Conservation (phyloP, 2,113 vertebrate species). For the Panthera tigris region DNA sequence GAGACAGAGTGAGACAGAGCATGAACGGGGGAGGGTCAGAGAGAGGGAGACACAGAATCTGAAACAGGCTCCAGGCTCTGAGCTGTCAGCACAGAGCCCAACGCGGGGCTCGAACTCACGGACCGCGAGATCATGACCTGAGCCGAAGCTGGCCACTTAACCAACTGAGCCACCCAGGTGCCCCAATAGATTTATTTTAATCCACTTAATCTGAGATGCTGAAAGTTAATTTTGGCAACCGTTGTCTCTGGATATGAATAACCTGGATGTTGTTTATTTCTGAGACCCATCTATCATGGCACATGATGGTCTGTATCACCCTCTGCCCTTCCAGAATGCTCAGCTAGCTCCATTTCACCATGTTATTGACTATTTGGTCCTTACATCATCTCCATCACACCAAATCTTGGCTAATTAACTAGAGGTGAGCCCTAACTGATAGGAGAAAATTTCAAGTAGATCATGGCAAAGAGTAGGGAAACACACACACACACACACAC, state of each 20-base stretch:
- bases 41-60: too few relatives aligned
- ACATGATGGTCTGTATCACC: rapidly evolving
- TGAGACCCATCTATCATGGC: neutral
- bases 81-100: too few relatives aligned
- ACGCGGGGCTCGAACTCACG: too few relatives aligned
- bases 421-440: neutral
- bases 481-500: too few relatives aligned
- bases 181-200: neutral
- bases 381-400: neutral
- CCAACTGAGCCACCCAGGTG: too few relatives aligned
- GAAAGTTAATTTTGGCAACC: neutral
- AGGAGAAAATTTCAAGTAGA: neutral
- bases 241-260: neutral
- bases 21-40: too few relatives aligned
- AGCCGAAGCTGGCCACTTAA: too few relatives aligned
- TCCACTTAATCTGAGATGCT: neutral
- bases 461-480: neutral
- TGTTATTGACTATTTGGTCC: neutral
- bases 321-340: neutral
- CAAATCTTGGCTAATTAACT: neutral
- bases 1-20: too few relatives aligned
- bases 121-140: too few relatives aligned
- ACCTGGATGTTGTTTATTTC: neutral
- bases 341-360: neutral
- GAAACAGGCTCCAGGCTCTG: too few relatives aligned